A percentile compares a stretch with the other conserved stretches of the same genome.
Evolutionary conservation across 2,888 invertebrate species (phyloP).

Genomic region (Fissipunctia ypsillon): DNA sequence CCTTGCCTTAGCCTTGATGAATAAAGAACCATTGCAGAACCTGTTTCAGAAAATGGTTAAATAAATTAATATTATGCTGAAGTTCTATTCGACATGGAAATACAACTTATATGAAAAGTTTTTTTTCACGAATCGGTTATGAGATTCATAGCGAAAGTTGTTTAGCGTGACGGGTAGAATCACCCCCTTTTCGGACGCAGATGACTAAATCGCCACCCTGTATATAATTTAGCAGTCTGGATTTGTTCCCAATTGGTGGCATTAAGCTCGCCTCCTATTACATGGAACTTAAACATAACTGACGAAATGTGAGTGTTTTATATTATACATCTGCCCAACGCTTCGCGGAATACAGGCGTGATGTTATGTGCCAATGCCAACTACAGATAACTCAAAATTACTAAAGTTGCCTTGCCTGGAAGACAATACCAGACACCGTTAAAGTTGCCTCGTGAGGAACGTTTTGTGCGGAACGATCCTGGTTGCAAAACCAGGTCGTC

Average conservation of each 20-base stretch:
- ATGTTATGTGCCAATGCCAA: not conserved
- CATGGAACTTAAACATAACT: not conserved
- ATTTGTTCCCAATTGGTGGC: too few relatives aligned
- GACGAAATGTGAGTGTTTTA: not conserved
- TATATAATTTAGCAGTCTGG: not conserved
- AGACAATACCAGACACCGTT: not conserved
- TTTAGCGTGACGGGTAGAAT: not conserved
- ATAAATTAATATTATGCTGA: not conserved
- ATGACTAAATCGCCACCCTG: not conserved
- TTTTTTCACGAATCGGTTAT: not conserved
- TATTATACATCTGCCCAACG: too few relatives aligned
- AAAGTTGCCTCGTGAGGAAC: not conserved
- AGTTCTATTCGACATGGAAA: not conserved
- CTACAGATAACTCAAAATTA: conserved; percentile 2
- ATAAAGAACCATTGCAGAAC: conserved; percentile 17
- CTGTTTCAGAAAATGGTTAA: not conserved
- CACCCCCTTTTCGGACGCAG: not conserved
- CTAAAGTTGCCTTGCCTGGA: conserved; percentile 1
- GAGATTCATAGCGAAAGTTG: not conserved
- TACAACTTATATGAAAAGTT: not conserved
- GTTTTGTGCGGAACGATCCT: too few relatives aligned
- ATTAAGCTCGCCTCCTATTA: not conserved
- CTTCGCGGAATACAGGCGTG: too few relatives aligned
- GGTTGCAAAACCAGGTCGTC: not conserved
- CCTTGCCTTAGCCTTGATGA: conserved; percentile 28